Percentiles rank a stretch among this genome's conserved stretches.
These are phyloP conservation scores for Colius striatus DNA, from an alignment of 2,113 vertebrate species.

Conservation along the genomic window DNA sequence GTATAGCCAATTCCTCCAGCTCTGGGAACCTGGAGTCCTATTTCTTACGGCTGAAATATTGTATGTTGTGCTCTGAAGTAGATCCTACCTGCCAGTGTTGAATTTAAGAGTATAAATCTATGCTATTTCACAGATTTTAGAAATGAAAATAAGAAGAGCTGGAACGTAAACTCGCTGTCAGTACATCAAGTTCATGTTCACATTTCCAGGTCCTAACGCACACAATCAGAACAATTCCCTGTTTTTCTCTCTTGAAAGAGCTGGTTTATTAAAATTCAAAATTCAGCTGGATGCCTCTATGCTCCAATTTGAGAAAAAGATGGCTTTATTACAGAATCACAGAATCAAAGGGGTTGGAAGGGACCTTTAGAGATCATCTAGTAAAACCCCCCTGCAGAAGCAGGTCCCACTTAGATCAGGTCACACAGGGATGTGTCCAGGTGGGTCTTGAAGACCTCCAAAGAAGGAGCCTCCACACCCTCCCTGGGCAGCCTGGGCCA, in stretches of 20 bases:
- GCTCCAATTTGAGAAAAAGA: neutral
- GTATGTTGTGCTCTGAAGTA: neutral
- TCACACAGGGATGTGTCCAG: too few species aligned
- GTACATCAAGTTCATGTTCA: neutral
- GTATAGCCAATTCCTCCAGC: slow-evolving; percentile 42
- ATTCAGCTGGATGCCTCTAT: neutral
- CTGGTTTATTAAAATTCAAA: neutral
- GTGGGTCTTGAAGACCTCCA: too few species aligned
- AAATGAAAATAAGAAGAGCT: neutral
- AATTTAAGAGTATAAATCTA: neutral
- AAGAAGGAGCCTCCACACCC: too few species aligned
- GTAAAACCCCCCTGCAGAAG: too few species aligned
- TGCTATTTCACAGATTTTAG: neutral
- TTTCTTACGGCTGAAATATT: slow-evolving; percentile 12
- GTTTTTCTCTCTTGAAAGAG: neutral
- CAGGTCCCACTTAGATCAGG: too few species aligned
- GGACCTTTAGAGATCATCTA: too few species aligned
- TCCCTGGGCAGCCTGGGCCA: too few species aligned
- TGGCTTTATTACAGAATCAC: neutral
- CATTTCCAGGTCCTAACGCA: neutral
- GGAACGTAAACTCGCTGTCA: neutral
- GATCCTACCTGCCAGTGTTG: neutral
- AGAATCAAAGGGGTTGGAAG: too few species aligned
- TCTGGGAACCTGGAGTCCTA: slow-evolving; percentile 10
- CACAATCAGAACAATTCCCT: neutral